Base-by-base conservation (phyloP, 2,888 invertebrate species). In the Scaeva pyrastri region DNA sequence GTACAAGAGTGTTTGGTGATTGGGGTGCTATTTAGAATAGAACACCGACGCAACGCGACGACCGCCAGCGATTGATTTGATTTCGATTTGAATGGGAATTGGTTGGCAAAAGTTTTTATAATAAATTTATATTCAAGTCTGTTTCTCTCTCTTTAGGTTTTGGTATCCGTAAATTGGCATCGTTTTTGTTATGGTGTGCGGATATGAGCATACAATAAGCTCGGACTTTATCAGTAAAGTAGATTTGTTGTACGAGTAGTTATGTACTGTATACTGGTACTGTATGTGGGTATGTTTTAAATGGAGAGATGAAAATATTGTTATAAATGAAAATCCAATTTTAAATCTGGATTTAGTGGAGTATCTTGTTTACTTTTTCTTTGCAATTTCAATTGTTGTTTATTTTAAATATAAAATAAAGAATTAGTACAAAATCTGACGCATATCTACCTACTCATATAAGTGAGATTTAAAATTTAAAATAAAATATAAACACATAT, bases 11-110 rank as follows among this genome's bases (percentile, higher is more conserved):
- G 11, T 39, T 6, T 39, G 39, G 39, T 11, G 12, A 39, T 39
- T 16, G 23, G 26, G 0, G 16, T 16, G 60, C 19, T n/a, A 52
- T 58, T 48, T 77, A 48, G 70, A 8, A 45, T n/a, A 26, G 41
- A 21, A 68, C 56, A n/a, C n/a, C n/a, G n/a, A n/a, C n/a, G n/a
- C n/a, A n/a, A n/a, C n/a, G n/a, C n/a, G n/a, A n/a, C n/a, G n/a
- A n/a, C n/a, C n/a, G n/a, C n/a, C n/a, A 55, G 19, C 41, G 60
- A 75, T 74, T 80, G 80, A 70, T 75, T 75, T 70, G 73, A 72
- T 79, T 79, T 66, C 26, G 36, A 55, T 52, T 60, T 43, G 52
- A 50, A 79, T 73, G 39, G 58, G 14, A 68, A 62, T 70, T n/a
- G 68, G 12, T 71, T 68, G 52, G 50, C 36, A 50, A 70, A 73